Evolutionary conservation across 2,888 invertebrate genomes (phyloP).

Genomic region (Thalpophila matura): DNA sequence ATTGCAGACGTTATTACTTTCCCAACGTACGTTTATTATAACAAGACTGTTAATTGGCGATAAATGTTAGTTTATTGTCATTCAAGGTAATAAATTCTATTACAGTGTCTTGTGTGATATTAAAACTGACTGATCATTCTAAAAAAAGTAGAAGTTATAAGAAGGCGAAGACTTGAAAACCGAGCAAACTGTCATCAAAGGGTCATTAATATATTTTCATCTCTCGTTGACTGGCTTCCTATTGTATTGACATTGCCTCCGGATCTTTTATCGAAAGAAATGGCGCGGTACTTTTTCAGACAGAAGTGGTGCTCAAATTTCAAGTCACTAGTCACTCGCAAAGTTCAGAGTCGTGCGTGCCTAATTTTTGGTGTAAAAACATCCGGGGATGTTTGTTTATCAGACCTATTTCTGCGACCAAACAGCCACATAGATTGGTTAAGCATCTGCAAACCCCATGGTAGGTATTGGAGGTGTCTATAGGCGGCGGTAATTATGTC

Average conservation of each 20-base stretch:
- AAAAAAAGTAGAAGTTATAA: conserved; percentile 1
- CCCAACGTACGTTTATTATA: conserved; percentile 20
- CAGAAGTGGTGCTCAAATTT: conserved; percentile 17
- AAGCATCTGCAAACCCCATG: not conserved
- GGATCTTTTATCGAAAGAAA: conserved; percentile 62
- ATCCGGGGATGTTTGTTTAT: not conserved
- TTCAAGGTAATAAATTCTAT: conserved; percentile 29
- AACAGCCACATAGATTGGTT: not conserved
- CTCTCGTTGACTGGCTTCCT: conserved; percentile 58
- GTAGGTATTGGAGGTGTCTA: too few relatives aligned
- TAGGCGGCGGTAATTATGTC: too few relatives aligned
- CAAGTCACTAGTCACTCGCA: not conserved
- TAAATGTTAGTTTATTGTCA: conserved; percentile 50
- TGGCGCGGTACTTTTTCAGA: conserved; percentile 65
- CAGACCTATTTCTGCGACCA: not conserved
- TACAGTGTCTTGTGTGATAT: conserved; percentile 23
- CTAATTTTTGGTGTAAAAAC: not conserved
- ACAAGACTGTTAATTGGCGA: conserved; percentile 34
- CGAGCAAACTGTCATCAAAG: conserved; percentile 37
- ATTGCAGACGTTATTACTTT: conserved; percentile 39
- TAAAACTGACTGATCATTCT: not conserved
- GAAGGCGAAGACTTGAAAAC: not conserved
- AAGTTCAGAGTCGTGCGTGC: not conserved
- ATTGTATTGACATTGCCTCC: conserved; percentile 65
- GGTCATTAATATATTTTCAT: conserved; percentile 64